Evolutionary conservation across 2,113 vertebrate species (phyloP).

Genomic region (Callithrix jacchus): DNA sequence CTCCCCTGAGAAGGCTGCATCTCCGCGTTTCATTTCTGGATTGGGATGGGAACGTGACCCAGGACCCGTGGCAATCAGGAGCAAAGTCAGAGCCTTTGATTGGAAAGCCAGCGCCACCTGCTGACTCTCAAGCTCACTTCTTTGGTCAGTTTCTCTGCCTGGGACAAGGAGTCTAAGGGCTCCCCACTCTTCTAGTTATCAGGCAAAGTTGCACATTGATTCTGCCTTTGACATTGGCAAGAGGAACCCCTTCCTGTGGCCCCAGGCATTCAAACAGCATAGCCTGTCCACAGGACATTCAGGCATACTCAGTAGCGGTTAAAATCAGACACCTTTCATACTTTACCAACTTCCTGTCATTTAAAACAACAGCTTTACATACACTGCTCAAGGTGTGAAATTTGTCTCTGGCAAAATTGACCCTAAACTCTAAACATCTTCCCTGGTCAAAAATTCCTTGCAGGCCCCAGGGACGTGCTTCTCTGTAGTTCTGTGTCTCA

Average conservation of each 20-base stretch:
- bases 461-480: not conserved
- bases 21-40: fast-evolving
- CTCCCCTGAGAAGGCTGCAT: fast-evolving
- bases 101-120: conserved; percentile 19
- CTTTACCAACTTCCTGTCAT: not conserved
- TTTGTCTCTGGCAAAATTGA: fast-evolving
- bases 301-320: fast-evolving
- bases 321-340: not conserved
- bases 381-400: not conserved
- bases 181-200: not conserved
- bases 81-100: not conserved
- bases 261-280: not conserved
- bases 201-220: not conserved
- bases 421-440: not conserved
- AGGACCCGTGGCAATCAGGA: fast-evolving
- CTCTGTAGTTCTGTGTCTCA: not conserved
- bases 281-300: not conserved
- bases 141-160: not conserved
- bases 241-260: not conserved
- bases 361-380: not conserved
- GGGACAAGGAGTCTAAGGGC: no score
- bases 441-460: fast-evolving
- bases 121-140: fast-evolving
- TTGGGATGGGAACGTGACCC: fast-evolving
- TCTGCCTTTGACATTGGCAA: not conserved